Evolutionary conservation across 2,888 invertebrate genomes (phyloP).

Genomic region (Callimorpha dominula): DNA sequence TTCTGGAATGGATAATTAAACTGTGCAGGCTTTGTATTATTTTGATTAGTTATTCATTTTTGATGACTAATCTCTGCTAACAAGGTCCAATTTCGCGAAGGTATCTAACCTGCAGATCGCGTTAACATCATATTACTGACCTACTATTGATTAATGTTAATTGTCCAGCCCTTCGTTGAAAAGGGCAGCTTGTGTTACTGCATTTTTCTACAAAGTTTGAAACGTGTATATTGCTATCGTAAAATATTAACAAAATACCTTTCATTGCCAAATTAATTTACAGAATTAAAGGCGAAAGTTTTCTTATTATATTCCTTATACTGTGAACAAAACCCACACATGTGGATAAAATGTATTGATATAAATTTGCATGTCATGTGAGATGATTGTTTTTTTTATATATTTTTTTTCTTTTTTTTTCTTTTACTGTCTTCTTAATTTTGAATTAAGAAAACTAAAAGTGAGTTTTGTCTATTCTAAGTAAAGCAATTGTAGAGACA

Average conservation of each 20-base stretch:
- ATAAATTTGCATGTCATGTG: constrained; percentile 1
- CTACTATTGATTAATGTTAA: constrained; percentile 51
- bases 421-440: background rate
- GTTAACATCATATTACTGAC: constrained; percentile 46
- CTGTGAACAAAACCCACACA: background rate
- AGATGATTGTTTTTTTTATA: too few species aligned
- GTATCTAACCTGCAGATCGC: constrained; percentile 41
- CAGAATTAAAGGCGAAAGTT: background rate
- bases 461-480: background rate
- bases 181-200: constrained; percentile 27
- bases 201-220: background rate
- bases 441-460: background rate
- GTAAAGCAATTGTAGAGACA: too few species aligned
- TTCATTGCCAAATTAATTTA: background rate
- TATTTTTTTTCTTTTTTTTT: too few species aligned
- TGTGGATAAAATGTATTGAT: background rate
- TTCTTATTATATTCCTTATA: background rate
- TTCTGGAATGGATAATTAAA: constrained; percentile 6
- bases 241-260: background rate
- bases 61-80: constrained; percentile 72
- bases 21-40: constrained; percentile 30
- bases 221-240: background rate
- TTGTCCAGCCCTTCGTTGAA: constrained; percentile 41
- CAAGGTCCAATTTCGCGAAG: constrained; percentile 59
- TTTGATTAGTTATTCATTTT: constrained; percentile 58